phyloP scores from a whole-genome alignment of 2,888 invertebrate species.

The Napeogenes inachia region DNA sequence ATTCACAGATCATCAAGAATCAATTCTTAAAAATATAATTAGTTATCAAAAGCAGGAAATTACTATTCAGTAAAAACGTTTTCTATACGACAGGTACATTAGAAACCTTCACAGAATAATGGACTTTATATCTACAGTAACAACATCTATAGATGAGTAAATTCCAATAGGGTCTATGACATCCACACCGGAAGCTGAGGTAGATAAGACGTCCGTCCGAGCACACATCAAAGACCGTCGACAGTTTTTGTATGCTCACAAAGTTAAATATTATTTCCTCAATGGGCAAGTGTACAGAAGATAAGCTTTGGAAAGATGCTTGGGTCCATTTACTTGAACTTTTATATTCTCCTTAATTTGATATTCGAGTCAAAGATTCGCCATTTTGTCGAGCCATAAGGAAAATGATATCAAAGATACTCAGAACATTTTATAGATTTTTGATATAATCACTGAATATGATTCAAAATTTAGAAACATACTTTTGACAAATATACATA shows the following conservation, averaged over 20 bases:
- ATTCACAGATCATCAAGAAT: not conserved
- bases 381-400: too few relatives aligned
- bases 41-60: slow-evolving; percentile 25
- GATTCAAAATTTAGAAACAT: not conserved
- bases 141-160: slow-evolving; percentile 15
- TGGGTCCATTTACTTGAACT: not conserved
- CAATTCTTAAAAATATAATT: slow-evolving; percentile 9
- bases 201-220: slow-evolving; percentile 37
- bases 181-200: slow-evolving; percentile 37
- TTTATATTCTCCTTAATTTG: too few relatives aligned
- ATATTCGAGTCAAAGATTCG: too few relatives aligned
- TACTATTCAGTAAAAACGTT: slow-evolving; percentile 22
- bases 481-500: not conserved
- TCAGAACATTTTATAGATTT: not conserved
- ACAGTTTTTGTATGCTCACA: slow-evolving; percentile 26
- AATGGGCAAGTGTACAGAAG: slow-evolving; percentile 21
- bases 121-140: slow-evolving; percentile 10
- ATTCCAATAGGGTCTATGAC: slow-evolving; percentile 25
- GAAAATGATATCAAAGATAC: too few relatives aligned
- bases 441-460: not conserved
- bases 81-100: slow-evolving; percentile 18
- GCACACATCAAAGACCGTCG: slow-evolving; percentile 31
- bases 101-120: slow-evolving; percentile 10
- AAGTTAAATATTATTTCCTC: slow-evolving; percentile 28
- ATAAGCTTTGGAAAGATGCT: slow-evolving; percentile 12